phyloP scores from a whole-genome alignment of 2,113 vertebrate genomes.

The Hippocampus barbouri region DNA sequence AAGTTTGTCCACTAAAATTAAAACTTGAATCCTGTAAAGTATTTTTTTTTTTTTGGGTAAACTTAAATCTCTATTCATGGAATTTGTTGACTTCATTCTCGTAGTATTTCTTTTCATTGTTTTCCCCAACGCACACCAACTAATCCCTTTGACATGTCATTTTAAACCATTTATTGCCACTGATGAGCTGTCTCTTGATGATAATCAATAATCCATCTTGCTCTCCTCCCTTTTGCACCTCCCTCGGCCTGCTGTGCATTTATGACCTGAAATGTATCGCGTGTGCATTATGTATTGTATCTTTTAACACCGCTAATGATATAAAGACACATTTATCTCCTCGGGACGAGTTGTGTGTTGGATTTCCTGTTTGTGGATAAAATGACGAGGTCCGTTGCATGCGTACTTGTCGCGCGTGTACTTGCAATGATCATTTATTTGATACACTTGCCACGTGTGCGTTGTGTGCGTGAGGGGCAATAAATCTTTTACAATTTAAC shows the following conservation, averaged over 20 bases:
- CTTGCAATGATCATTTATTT: not conserved
- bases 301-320: conserved; percentile 20
- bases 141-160: not conserved
- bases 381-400: too few species aligned
- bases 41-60: too few species aligned
- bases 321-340: conserved; percentile 34
- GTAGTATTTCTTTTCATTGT: not conserved
- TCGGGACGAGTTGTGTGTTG: conserved; percentile 1
- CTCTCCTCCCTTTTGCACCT: not conserved
- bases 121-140: not conserved
- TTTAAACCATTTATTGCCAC: not conserved
- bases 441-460: too few species aligned
- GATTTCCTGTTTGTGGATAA: not conserved
- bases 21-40: too few species aligned
- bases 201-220: not conserved
- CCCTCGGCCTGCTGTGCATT: not conserved
- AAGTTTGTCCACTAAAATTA: too few species aligned
- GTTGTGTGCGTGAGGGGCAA: conserved; percentile 28
- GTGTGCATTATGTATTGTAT: conserved; percentile 58
- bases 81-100: not conserved
- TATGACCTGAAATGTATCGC: conserved; percentile 33
- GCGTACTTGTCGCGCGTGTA: not conserved
- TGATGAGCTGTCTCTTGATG: not conserved
- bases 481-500: conserved; percentile 72
- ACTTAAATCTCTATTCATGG: too few species aligned